Evolutionary conservation across 2,113 vertebrate genomes (phyloP), one percentile per base, ranked within the genome.

Genomic region (Madoqua kirkii): DNA sequence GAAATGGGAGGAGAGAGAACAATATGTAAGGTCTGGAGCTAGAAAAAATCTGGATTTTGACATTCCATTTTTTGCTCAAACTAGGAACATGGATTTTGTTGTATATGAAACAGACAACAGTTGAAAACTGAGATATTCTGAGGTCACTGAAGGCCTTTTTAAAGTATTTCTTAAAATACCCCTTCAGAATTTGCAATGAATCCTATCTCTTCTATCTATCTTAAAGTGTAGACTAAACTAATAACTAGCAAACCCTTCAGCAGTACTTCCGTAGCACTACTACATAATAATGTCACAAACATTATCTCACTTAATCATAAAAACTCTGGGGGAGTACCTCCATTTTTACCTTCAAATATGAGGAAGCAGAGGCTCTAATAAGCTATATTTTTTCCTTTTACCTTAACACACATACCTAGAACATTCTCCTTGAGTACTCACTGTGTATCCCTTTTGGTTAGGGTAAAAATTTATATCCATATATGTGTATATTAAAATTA

Each of bases 21-120:
- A 91, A 60, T 0, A 92, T n/a, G 6, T 59, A 17, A 90, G 48
- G 40, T 64, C 67, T 88, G 19, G 23, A 95, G 45, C 67, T 74
- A 93, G 16, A 97, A 93, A 93, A 87, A 29, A 87, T 45, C 62
- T 96, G 36, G 19, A 95, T 78, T 95, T 84, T 78, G 25, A 74
- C 43, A 64, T 31, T 94, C 31, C 48, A 64, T 76, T 96, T 94
- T 91, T 86, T 88, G 50, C 5, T 87, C 43, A 94, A 87, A 96
- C 2, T 55, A 81, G 57, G 33, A 93, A 91, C 6, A 10, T 82
- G 43, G 15, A 88, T 54, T 90, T 82, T 29, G 1, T 94, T 59
- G 93, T 5, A 74, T 19, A 7, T 52, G 16, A 90, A 89, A 96
- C 8, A 87, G 9, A 31, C 29, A 74, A 15, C 25, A 74, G 62